Base-by-base conservation (phyloP, 1,140 invertebrate genomes). In the Brachionus rotundiformis region DNA sequence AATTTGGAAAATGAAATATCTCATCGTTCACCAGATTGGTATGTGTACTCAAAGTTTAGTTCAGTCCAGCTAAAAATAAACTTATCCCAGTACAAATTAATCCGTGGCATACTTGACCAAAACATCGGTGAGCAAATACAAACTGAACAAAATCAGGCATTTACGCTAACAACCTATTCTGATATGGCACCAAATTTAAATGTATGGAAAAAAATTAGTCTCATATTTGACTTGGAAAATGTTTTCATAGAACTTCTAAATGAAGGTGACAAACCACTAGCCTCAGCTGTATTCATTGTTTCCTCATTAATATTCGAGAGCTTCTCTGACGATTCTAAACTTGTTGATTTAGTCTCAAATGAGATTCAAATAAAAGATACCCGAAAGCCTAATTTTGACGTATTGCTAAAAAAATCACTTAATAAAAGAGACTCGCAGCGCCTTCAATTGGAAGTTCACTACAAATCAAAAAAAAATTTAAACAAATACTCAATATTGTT, bases 91-190 rank as follows among this genome's bases (percentile, higher is more conserved):
- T 98, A 97, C 86, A 92, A 93, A 86, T 86, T 98, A 8, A 91
- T 98, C 19, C 91, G 93, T 65, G 95, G 95, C 25, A 89, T 98
- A 23, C 88, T 99, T 0, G 91, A 92, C 0, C 93, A 94, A 86
- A 98, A 99, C 89, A 91, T 98, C 49, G 95, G 94, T 13, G 96
- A 99, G 87, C 91, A 91, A 82, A 88, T 96, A 11, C 92, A 93
- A 82, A 93, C 94, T 25, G 80, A 83, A 85, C 86, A 81, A 83
- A 85, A 73, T 73, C 87, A 86, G 10, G 84, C 84, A 36, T 87
- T 85, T 47, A 83, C 86, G 82, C 86, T 87, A 10, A 33, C 47
- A 85, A 86, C 87, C 85, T 83, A 85, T 86, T 5, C 82, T 86
- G 71, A 85, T 84, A 83, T 86, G 85, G 31, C 3, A 3, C 19